Percentiles rank a stretch among this genome's conserved stretches.
These are phyloP conservation scores for Pangasianodon gigas DNA, from an alignment of 2,113 vertebrate species.

Conservation along the genomic window DNA sequence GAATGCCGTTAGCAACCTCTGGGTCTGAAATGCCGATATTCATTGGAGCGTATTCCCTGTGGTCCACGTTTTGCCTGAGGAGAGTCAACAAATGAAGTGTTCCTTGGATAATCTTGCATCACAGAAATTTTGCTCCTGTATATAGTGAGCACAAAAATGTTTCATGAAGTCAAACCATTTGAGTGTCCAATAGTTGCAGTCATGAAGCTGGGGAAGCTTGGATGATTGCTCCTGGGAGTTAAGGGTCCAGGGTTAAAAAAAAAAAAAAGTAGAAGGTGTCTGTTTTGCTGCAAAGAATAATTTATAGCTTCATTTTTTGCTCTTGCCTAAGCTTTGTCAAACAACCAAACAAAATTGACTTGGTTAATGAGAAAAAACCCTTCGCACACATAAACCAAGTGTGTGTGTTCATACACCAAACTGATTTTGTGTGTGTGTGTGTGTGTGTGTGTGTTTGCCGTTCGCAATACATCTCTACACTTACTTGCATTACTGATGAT, in stretches of 20 bases:
- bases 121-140: neutral
- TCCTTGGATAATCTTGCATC: conserved; percentile 16
- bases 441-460: neutral
- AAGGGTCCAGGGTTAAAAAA: neutral
- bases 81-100: conserved; percentile 7
- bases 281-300: neutral
- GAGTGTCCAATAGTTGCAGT: neutral
- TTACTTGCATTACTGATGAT: conserved; percentile 36
- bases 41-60: conserved; percentile 13
- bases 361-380: conserved; percentile 5
- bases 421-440: neutral
- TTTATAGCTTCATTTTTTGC: neutral
- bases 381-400: neutral
- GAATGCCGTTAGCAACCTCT: conserved; percentile 25
- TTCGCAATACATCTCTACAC: neutral
- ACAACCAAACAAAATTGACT: neutral
- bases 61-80: conserved; percentile 4
- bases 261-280: neutral
- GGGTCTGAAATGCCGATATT: conserved; percentile 27
- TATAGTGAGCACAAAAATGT: neutral
- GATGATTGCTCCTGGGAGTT: neutral
- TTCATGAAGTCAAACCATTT: neutral
- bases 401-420: neutral
- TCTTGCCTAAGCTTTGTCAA: conserved; percentile 4
- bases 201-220: neutral